Evolutionary conservation across 2,888 invertebrate species (phyloP).

Genomic region (Conomelus anceps): DNA sequence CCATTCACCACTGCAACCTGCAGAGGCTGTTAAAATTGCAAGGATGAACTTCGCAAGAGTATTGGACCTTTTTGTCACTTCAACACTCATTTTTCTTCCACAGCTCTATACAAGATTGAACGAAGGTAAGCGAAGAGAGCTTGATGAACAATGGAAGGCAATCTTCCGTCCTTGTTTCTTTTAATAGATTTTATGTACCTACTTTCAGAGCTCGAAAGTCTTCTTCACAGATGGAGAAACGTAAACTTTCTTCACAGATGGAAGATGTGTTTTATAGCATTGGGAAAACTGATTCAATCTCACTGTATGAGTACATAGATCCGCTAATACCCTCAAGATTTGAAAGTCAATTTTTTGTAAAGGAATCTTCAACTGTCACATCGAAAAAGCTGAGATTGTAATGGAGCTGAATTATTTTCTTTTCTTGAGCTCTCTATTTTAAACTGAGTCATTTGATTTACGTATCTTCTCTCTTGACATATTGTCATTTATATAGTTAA

Average conservation of each 20-base stretch:
- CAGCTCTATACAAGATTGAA: not conserved
- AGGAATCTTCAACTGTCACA: not conserved
- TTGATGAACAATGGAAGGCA: not conserved
- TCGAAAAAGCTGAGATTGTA: not conserved
- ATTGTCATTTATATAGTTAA: too few relatives aligned
- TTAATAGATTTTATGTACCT: not conserved
- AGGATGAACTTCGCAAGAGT: not conserved
- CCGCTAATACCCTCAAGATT: not conserved
- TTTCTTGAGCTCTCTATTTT: too few relatives aligned
- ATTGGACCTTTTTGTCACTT: not conserved
- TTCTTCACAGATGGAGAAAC: not conserved
- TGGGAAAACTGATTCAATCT: not conserved
- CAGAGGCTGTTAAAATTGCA: not conserved
- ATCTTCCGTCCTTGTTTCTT: not conserved
- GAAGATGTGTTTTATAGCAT: not conserved
- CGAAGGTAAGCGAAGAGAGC: not conserved
- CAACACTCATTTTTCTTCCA: not conserved
- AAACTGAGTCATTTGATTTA: too few relatives aligned
- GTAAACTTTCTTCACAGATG: not conserved
- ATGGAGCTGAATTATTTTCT: not conserved
- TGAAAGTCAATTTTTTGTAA: not conserved
- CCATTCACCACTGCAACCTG: not conserved
- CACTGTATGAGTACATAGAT: not conserved
- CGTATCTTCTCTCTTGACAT: too few relatives aligned
- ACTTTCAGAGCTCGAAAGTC: not conserved